Evolutionary conservation across 2,888 invertebrate genomes (phyloP).

Genomic region (Noctua janthe): DNA sequence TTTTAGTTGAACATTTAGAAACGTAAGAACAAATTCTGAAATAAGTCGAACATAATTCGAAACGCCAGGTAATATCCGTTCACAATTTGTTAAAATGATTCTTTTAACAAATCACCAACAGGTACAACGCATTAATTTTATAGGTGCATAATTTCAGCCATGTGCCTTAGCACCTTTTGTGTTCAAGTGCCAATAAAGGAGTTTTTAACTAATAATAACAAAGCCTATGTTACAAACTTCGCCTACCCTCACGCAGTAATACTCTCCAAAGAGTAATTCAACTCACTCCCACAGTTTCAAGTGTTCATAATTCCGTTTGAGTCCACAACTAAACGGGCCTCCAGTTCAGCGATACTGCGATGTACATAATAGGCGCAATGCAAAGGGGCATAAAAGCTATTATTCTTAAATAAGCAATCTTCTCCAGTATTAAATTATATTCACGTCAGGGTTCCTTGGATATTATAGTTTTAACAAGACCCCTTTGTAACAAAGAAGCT

Average conservation of each 20-base stretch:
- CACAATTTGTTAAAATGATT: background rate
- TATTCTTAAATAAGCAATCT: conserved; percentile 59
- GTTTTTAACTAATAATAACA: conserved; percentile 32
- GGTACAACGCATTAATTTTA: background rate
- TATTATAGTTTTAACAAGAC: conserved; percentile 59
- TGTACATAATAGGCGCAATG: conserved; percentile 42
- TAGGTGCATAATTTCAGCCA: background rate
- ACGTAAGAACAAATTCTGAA: background rate
- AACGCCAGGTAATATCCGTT: background rate
- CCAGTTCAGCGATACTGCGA: conserved; percentile 9
- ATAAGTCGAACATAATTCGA: background rate
- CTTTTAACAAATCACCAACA: background rate
- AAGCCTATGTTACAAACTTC: conserved; percentile 32
- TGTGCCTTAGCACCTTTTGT: background rate
- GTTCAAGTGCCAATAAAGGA: conserved; percentile 20
- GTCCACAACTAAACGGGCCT: conserved; percentile 35
- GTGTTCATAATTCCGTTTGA: conserved; percentile 51
- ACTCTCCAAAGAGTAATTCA: conserved; percentile 50
- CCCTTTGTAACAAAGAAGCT: conserved; percentile 56
- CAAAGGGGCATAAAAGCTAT: conserved; percentile 29
- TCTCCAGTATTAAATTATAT: conserved; percentile 47
- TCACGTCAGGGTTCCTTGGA: conserved; percentile 40
- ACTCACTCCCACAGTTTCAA: conserved; percentile 43
- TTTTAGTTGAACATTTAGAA: background rate
- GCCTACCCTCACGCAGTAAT: conserved; percentile 31